Evolutionary conservation across 1,140 invertebrate species (phyloP).

Genomic region (Heliconius himera): DNA sequence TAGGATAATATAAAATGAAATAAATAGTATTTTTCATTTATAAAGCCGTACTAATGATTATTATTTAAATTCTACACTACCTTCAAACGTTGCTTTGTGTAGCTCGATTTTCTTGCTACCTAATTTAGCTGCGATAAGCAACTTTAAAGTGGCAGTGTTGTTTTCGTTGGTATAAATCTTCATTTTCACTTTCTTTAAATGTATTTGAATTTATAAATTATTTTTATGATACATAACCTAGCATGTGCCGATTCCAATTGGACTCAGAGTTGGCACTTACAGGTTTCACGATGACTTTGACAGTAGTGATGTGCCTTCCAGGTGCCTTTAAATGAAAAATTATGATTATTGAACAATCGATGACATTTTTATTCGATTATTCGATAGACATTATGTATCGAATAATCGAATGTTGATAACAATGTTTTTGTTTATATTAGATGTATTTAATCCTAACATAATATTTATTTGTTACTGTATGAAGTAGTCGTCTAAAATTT

Average conservation of each 20-base stretch:
- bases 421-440: too few relatives aligned
- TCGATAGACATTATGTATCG: too few relatives aligned
- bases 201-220: slow-evolving; percentile 26
- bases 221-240: slow-evolving; percentile 49
- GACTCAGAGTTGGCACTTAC: slow-evolving; percentile 23
- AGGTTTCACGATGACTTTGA: slow-evolving; percentile 16
- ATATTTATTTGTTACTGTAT: too few relatives aligned
- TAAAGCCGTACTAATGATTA: background rate
- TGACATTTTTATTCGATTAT: too few relatives aligned
- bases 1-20: background rate
- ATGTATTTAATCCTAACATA: too few relatives aligned
- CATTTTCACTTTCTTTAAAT: slow-evolving; percentile 76
- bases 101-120: slow-evolving; percentile 81
- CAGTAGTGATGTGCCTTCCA: background rate
- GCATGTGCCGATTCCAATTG: slow-evolving; percentile 19
- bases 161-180: slow-evolving; percentile 86
- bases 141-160: slow-evolving; percentile 87
- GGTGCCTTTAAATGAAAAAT: background rate
- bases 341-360: background rate
- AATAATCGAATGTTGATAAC: too few relatives aligned
- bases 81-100: slow-evolving; percentile 81
- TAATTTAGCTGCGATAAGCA: slow-evolving; percentile 85
- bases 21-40: slow-evolving; percentile 13
- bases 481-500: too few relatives aligned
- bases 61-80: slow-evolving; percentile 62